Percentiles rank a stretch among this genome's conserved stretches.
These are phyloP conservation scores for Ellobius talpinus DNA, from an alignment of 2,113 vertebrate genomes.

Conservation along the genomic window DNA sequence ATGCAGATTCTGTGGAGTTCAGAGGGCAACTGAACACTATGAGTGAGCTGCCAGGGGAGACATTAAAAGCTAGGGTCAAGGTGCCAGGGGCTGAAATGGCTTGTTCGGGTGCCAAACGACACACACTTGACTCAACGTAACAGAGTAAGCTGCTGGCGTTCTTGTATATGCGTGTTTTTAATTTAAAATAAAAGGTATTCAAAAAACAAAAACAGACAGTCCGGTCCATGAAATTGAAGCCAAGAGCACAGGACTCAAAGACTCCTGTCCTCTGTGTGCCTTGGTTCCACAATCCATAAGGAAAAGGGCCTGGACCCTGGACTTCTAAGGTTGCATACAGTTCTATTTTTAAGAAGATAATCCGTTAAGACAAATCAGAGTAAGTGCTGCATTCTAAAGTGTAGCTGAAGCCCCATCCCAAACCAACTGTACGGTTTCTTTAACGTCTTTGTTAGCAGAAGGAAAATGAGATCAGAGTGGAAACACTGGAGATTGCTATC, in stretches of 20 bases:
- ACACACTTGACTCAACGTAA: fast-evolving
- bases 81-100: fast-evolving
- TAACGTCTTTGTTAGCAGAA: not conserved
- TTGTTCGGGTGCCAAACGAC: fast-evolving
- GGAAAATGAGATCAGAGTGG: not conserved
- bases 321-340: not conserved
- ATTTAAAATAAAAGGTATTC: not conserved
- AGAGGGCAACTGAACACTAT: not conserved
- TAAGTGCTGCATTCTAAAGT: not conserved
- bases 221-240: not conserved
- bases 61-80: fast-evolving
- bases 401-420: not conserved
- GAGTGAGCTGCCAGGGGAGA: not conserved
- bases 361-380: not conserved
- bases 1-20: not conserved
- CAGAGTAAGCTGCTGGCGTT: not conserved
- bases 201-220: not conserved
- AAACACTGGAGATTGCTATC: not conserved
- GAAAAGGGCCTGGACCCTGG: not conserved
- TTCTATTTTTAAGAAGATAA: not conserved
- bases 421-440: not conserved
- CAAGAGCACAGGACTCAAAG: not conserved
- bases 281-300: not conserved
- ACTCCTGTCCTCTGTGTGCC: not conserved
- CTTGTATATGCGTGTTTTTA: not conserved